phyloP scores from a whole-genome alignment of 1,140 invertebrate species.

The Drepana arcuata region DNA sequence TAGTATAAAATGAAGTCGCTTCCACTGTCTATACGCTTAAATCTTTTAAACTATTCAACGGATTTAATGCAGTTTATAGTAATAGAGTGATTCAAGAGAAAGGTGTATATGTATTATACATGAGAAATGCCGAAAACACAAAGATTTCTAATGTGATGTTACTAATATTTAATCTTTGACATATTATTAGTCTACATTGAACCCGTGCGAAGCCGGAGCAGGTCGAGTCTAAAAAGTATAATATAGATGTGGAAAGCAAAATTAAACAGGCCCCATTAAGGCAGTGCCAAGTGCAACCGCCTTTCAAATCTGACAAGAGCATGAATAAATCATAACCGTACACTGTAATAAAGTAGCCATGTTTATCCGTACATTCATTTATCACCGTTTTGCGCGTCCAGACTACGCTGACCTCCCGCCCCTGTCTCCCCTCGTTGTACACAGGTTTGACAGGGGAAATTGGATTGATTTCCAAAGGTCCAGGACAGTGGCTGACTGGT shows the following conservation, averaged over 20 bases:
- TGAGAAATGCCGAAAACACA: not conserved
- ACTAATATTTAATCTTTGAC: too few relatives aligned
- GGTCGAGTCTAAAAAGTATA: not conserved
- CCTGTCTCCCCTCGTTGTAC: not conserved
- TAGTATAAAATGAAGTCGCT: too few relatives aligned
- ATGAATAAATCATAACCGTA: conserved; percentile 63
- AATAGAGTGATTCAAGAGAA: too few relatives aligned
- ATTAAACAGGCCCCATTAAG: not conserved
- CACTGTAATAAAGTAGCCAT: conserved; percentile 61
- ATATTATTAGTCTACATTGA: not conserved
- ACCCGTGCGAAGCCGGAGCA: not conserved
- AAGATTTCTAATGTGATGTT: not conserved
- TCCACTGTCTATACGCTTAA: too few relatives aligned
- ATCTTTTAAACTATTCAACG: too few relatives aligned
- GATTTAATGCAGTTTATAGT: too few relatives aligned
- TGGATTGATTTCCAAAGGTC: conserved; percentile 7
- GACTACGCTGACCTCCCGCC: conserved; percentile 18
- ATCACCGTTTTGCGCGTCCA: conserved; percentile 42
- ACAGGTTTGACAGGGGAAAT: not conserved
- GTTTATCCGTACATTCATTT: conserved; percentile 53
- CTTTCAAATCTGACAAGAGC: conserved; percentile 47
- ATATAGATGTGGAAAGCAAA: not conserved
- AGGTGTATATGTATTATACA: too few relatives aligned
- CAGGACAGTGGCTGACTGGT: conserved; percentile 13
- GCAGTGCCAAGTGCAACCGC: conserved; percentile 25